Evolutionary conservation across 53 echinoderm and acorn worm genomes (phyloP).

Genomic region (Hippasteria phrygiana): DNA sequence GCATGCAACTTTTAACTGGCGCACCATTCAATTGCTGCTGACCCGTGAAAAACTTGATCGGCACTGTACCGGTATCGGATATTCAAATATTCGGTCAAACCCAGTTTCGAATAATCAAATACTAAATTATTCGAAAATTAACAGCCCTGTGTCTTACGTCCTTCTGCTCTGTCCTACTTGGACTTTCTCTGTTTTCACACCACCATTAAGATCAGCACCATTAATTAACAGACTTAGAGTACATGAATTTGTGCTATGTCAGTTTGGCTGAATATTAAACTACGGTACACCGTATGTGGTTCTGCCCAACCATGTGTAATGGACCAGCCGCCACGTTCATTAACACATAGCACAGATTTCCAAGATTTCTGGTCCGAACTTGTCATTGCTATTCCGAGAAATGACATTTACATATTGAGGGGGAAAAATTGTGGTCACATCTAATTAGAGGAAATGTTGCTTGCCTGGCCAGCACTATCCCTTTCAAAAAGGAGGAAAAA

Average conservation of each 20-base stretch:
- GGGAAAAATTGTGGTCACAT: too few relatives aligned
- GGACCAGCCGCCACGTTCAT: background rate
- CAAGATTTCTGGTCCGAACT: too few relatives aligned
- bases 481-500: background rate
- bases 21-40: too few relatives aligned
- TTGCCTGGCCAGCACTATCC: background rate
- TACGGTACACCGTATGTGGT: background rate
- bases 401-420: too few relatives aligned
- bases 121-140: too few relatives aligned
- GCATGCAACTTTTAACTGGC: too few relatives aligned
- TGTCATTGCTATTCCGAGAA: background rate
- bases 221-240: background rate
- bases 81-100: too few relatives aligned
- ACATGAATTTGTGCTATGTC: background rate
- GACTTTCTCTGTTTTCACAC: background rate
- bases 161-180: background rate
- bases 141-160: too few relatives aligned
- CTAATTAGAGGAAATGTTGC: background rate
- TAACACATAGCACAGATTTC: background rate
- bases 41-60: too few relatives aligned
- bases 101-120: too few relatives aligned
- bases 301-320: background rate
- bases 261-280: background rate
- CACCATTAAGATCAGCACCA: slow-evolving; percentile 28
- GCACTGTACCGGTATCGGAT: too few relatives aligned